Conservation (phyloP, 2,888 invertebrate species). For the Athrips mouffetella region DNA sequence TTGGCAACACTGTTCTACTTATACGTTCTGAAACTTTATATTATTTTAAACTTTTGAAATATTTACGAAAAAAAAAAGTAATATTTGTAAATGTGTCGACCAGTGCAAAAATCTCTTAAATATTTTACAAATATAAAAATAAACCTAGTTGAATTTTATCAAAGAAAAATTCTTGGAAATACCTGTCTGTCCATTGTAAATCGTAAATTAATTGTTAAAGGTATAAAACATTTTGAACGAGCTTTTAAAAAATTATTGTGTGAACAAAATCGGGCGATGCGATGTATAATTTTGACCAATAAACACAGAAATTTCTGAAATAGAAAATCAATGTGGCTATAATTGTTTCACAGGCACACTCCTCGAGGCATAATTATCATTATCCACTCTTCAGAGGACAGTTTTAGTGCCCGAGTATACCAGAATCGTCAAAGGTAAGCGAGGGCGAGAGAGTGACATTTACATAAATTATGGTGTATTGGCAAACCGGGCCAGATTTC, state of each 20-base stretch:
- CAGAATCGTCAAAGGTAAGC: slow-evolving; percentile 71
- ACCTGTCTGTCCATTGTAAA: not conserved
- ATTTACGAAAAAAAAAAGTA: too few relatives aligned
- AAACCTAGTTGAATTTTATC: not conserved
- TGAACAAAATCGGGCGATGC: slow-evolving; percentile 53
- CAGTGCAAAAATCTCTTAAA: too few relatives aligned
- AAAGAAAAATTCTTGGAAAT: not conserved
- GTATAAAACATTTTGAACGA: slow-evolving; percentile 37
- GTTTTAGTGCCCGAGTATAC: slow-evolving; percentile 47
- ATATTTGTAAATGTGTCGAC: too few relatives aligned
- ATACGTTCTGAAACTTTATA: slow-evolving; percentile 21
- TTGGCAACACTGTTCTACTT: slow-evolving; percentile 22
- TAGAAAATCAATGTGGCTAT: slow-evolving; percentile 61
- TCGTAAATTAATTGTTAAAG: not conserved
- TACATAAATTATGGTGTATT: slow-evolving; percentile 60
- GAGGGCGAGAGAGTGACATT: slow-evolving; percentile 47
- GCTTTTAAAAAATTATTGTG: slow-evolving; percentile 45
- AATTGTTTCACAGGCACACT: slow-evolving; percentile 39
- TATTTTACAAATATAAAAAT: not conserved
- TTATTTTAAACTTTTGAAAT: not conserved
- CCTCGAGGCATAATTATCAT: slow-evolving; percentile 46
- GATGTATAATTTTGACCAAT: slow-evolving; percentile 53
- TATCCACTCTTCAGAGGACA: slow-evolving; percentile 49
- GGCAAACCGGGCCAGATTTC: slow-evolving; percentile 41
- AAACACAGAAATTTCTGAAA: slow-evolving; percentile 66